These are phyloP conservation scores for Cacatua alba DNA, from an alignment of 2,113 vertebrate species.

Conservation along the genomic window DNA sequence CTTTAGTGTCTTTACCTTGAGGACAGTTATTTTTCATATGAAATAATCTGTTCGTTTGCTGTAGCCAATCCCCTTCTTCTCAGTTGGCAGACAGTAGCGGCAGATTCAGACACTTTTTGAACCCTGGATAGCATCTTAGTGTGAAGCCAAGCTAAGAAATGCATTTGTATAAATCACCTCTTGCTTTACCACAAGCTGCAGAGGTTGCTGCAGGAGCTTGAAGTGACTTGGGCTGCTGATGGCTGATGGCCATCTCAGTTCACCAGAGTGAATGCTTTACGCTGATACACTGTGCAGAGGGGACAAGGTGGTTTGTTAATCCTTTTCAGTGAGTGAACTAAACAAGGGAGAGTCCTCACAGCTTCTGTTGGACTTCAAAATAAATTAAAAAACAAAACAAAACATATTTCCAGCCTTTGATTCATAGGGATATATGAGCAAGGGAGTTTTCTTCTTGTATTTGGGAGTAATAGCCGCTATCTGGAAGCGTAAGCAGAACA, in stretches of 20 bases:
- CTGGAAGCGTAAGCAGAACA: background rate
- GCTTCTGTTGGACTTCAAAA: background rate
- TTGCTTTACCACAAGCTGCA: background rate
- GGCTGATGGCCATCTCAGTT: background rate
- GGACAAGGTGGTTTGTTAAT: background rate
- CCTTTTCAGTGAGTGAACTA: background rate
- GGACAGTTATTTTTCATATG: background rate
- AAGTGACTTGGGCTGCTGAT: background rate
- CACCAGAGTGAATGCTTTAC: background rate
- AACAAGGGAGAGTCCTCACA: background rate
- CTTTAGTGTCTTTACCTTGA: background rate
- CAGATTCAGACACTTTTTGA: background rate
- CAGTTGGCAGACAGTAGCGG: background rate
- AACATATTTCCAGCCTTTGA: background rate
- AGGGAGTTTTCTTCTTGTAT: background rate
- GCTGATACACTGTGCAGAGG: accelerated
- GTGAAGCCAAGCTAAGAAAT: background rate
- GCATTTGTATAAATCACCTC: background rate
- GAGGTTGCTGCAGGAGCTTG: background rate
- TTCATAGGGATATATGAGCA: background rate
- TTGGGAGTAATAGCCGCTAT: too few species aligned
- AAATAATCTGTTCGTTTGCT: background rate
- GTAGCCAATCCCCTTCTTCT: background rate
- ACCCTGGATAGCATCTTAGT: background rate
- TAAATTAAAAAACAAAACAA: background rate